phyloP scores from a whole-genome alignment of 2,797 vertebrate species.

The Chloroceryle amazona region DNA sequence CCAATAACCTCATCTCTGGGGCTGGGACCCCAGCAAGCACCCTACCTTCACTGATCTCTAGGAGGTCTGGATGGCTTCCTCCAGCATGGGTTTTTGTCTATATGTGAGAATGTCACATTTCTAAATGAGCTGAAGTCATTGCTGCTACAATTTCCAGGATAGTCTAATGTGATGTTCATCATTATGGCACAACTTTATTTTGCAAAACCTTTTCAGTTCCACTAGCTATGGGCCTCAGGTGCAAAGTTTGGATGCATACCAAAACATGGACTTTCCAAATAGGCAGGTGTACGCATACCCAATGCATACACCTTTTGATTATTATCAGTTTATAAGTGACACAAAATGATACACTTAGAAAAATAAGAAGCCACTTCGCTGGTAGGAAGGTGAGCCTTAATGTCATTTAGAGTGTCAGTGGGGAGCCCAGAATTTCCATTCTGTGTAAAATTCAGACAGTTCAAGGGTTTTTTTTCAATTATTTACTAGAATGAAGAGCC shows the following conservation, averaged over 20 bases:
- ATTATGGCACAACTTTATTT: background rate
- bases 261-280: background rate
- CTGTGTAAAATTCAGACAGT: background rate
- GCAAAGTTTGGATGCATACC: background rate
- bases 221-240: background rate
- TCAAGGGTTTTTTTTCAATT: background rate
- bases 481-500: background rate
- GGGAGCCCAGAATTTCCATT: background rate
- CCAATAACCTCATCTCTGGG: background rate
- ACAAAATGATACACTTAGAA: background rate
- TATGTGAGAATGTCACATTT: background rate
- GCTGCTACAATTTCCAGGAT: background rate
- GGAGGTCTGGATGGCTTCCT: background rate
- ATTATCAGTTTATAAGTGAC: background rate
- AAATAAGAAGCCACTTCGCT: background rate
- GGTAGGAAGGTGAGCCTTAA: background rate
- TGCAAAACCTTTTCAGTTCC: background rate
- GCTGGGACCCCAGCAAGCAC: background rate
- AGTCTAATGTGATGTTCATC: constrained; percentile 6
- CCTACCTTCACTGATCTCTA: background rate
- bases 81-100: background rate
- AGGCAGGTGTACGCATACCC: background rate
- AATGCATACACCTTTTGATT: background rate
- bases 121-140: background rate
- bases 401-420: background rate